Percentiles rank a stretch among this genome's conserved stretches.
Conservation (phyloP, 2,113 vertebrate species). For the Clarias gariepinus region DNA sequence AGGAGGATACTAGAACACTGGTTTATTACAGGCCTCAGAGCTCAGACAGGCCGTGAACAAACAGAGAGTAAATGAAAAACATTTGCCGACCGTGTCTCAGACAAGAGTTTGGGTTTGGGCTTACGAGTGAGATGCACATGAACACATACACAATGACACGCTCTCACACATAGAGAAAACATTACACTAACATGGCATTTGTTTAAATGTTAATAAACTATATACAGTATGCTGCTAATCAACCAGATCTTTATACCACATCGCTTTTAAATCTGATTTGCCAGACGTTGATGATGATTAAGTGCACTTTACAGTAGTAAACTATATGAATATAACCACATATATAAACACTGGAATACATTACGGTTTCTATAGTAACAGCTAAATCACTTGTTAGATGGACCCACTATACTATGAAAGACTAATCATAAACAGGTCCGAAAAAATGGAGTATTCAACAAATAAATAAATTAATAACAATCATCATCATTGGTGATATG, state of each 20-base stretch:
- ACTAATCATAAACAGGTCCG: not conserved
- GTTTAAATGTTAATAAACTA: not conserved
- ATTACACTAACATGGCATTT: not conserved
- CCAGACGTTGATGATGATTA: not conserved
- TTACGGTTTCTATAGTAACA: not conserved
- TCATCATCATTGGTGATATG: not conserved
- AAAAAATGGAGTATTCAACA: too few species aligned
- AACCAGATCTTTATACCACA: not conserved
- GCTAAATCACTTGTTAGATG: not conserved
- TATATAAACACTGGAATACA: too few species aligned
- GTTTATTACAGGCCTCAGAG: conserved; percentile 49
- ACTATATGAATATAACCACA: too few species aligned
- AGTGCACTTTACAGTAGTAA: not conserved
- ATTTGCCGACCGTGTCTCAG: conserved; percentile 39
- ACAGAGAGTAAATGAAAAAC: conserved; percentile 42
- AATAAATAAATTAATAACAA: too few species aligned
- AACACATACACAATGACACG: not conserved
- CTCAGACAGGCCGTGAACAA: conserved; percentile 29
- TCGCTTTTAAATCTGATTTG: not conserved
- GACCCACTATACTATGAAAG: not conserved
- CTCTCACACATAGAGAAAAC: not conserved
- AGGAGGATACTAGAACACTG: conserved; percentile 15
- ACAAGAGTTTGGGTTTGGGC: conserved; percentile 25
- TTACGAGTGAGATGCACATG: conserved; percentile 9
- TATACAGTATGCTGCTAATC: not conserved